phyloP scores from a whole-genome alignment of 2,888 invertebrate genomes.

The Epiblema foenella region DNA sequence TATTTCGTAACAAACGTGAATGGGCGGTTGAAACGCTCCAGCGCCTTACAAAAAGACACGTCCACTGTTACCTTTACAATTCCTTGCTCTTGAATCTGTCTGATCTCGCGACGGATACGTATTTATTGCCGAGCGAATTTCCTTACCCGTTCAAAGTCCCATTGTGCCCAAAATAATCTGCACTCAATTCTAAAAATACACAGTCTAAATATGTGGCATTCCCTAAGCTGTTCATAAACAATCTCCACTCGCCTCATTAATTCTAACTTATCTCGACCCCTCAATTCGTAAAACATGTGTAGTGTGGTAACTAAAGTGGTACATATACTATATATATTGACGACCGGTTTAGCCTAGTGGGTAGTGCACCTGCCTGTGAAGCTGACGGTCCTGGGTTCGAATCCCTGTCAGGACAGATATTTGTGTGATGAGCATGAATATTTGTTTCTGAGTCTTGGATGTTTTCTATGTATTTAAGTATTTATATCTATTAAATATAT shows the following conservation, averaged over 20 bases:
- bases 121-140: constrained; percentile 23
- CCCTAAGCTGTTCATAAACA: constrained; percentile 14
- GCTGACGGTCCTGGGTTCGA: too few species aligned
- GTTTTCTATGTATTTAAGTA: too few species aligned
- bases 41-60: neutral
- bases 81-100: constrained; percentile 1
- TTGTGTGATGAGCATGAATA: too few species aligned
- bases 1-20: too few species aligned
- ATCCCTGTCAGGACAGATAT: too few species aligned
- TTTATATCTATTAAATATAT: too few species aligned
- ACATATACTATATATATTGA: too few species aligned
- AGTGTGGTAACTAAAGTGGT: too few species aligned
- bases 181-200: constrained; percentile 45
- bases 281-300: neutral
- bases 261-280: neutral
- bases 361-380: too few species aligned
- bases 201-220: constrained; percentile 48
- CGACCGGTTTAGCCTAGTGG: too few species aligned
- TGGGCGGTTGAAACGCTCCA: too few species aligned
- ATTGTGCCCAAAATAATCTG: constrained; percentile 41
- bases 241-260: neutral
- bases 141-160: constrained; percentile 33
- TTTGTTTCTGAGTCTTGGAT: too few species aligned
- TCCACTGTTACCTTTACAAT: neutral
- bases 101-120: neutral